Percentiles rank a stretch among this genome's conserved stretches.
Conservation (phyloP, 2,888 invertebrate species). For the Holacanthella duospinosa region DNA sequence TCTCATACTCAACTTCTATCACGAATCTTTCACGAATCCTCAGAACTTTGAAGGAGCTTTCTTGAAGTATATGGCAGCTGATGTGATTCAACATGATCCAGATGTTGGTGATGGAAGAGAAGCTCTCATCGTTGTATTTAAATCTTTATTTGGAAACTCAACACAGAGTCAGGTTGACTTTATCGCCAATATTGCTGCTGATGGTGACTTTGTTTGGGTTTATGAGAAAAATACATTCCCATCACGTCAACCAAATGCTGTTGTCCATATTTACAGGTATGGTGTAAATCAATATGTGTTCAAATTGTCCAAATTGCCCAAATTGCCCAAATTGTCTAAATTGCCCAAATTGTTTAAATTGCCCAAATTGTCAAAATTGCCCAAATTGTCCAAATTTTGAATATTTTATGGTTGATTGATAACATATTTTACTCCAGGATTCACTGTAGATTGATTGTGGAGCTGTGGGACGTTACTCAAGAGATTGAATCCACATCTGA, state of each 20-base stretch:
- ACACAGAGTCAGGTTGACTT: neutral
- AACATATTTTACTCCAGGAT: too few species aligned
- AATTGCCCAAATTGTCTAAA: too few species aligned
- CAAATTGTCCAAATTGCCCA: too few species aligned
- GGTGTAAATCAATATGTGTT: too few species aligned
- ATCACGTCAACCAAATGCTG: neutral
- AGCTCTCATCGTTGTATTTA: neutral
- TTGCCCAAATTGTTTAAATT: too few species aligned
- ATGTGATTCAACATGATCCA: conserved; percentile 38
- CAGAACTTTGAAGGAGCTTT: neutral
- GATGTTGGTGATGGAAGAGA: neutral
- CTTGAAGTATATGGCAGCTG: neutral
- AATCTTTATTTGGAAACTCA: neutral
- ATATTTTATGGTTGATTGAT: too few species aligned
- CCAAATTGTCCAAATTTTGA: too few species aligned
- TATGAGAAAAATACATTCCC: neutral
- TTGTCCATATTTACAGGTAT: neutral
- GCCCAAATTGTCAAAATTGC: too few species aligned
- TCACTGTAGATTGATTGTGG: neutral
- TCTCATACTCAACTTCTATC: neutral
- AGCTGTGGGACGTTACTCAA: neutral
- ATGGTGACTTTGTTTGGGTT: neutral
- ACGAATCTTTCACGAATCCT: neutral
- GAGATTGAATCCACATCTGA: neutral
- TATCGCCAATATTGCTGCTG: neutral